phyloP scores from a whole-genome alignment of 2,797 vertebrate genomes.

The Microtus agrestis region DNA sequence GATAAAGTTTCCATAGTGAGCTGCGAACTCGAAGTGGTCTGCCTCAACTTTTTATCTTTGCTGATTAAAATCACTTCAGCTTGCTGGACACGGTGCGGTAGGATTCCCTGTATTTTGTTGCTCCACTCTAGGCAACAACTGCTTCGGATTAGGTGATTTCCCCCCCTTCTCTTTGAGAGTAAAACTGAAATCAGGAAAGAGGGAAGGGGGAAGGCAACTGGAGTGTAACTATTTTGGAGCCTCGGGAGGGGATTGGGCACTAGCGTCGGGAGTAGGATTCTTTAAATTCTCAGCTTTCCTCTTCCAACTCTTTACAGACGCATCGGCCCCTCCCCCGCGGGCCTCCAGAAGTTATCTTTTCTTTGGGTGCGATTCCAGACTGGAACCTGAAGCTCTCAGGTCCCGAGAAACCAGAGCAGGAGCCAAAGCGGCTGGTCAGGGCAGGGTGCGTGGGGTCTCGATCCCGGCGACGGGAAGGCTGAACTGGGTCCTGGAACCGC shows the following conservation, averaged over 20 bases:
- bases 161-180: not conserved
- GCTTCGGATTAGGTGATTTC: constrained; percentile 26
- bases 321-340: constrained; percentile 51
- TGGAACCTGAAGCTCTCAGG: not conserved
- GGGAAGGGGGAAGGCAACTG: not conserved
- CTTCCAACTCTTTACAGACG: not conserved
- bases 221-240: not conserved
- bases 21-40: not conserved
- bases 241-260: not conserved
- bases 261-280: not conserved
- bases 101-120: not conserved
- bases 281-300: constrained; percentile 21
- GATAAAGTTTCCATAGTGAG: constrained; percentile 26
- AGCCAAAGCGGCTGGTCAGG: constrained; percentile 22
- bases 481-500: not conserved
- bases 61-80: not conserved
- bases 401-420: not conserved
- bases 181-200: not conserved
- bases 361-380: not conserved
- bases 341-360: constrained; percentile 55
- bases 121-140: not conserved
- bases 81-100: not conserved
- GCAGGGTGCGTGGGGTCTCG: not conserved
- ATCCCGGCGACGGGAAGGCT: not conserved
- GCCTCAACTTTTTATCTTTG: not conserved